Base-by-base conservation (phyloP, 1,140 invertebrate species). In the Heterodera schachtii region DNA sequence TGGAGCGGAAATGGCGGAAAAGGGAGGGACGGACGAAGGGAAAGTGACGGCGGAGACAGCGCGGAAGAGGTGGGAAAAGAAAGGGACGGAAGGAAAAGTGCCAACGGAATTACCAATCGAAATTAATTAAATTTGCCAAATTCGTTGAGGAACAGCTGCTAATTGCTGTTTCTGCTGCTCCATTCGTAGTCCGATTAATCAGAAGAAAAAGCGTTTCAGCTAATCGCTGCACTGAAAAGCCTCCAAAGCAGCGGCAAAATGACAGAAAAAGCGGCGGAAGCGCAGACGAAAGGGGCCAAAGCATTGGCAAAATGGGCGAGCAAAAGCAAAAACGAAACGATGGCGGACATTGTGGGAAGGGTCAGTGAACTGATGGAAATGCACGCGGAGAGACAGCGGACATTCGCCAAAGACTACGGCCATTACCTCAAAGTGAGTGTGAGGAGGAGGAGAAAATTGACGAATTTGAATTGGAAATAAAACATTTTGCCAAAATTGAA, bases 341-440 rank as follows among this genome's bases (percentile, higher is more conserved):
- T 86, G 46, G 86, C 83, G 57, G 85, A 86, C 66, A 84, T 87
- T 9, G 83, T 86, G 73, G 84, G 80, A 64, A 71, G 80, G 19
- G 85, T 86, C 47, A 74, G 75, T 19, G 60, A 87, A 77, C 83
- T 86, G 11, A 75, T 86, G 57, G 46, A 77, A 46, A 49, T 87
- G 46, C 84, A 87, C 67, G 47, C 82, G 19, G 85, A 86, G n/a
- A 80, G 87, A 31, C 85, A 86, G 46, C 60, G 60, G 47, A 80
- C 84, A 52, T 86, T 86, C 73, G 79, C 83, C 9, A 21, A 78
- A 44, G 84, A 86, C 69, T 84, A 87, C 57, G 85, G 84, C 16
- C 86, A 86, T 66, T 86, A 87, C 78, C 31, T 86, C 41, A 66
- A 75, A 73, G 85, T 86, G 46, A 73, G 44, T 60, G 57, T 6